phyloP scores from a whole-genome alignment of 2,797 vertebrate genomes.

The Myiotriccus ornatus region DNA sequence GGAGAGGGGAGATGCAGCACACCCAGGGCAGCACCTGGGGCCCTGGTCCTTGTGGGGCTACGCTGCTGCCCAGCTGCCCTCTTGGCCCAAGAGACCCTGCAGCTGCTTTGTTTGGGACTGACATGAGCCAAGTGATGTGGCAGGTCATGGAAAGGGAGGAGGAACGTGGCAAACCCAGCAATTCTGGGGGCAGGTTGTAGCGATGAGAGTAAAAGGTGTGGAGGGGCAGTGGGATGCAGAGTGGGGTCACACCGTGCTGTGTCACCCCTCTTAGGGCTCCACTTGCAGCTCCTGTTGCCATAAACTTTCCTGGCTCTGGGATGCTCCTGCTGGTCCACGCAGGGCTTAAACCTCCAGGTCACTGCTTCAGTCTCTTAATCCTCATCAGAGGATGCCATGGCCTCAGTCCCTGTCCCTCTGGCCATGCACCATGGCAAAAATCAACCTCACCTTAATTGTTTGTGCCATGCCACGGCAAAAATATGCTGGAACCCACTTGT shows the following conservation, averaged over 20 bases:
- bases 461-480: not conserved
- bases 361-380: not conserved
- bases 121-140: rapidly evolving
- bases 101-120: not conserved
- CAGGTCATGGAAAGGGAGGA: not conserved
- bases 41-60: not conserved
- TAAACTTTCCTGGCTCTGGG: not conserved
- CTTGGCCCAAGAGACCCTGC: not conserved
- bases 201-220: rapidly evolving
- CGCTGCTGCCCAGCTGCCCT: not conserved
- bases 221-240: not conserved
- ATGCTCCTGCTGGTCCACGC: not conserved
- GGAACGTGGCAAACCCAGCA: not conserved
- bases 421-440: rapidly evolving
- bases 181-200: rapidly evolving
- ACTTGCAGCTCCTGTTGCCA: rapidly evolving
- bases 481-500: not conserved
- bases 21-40: rapidly evolving
- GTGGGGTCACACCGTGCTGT: rapidly evolving
- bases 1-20: not conserved
- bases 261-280: rapidly evolving
- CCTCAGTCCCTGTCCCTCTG: not conserved
- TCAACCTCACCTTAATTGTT: not conserved
- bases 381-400: not conserved
- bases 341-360: not conserved